Base-by-base conservation (phyloP, 2,113 vertebrate species). In the Tragelaphus imberbis region DNA sequence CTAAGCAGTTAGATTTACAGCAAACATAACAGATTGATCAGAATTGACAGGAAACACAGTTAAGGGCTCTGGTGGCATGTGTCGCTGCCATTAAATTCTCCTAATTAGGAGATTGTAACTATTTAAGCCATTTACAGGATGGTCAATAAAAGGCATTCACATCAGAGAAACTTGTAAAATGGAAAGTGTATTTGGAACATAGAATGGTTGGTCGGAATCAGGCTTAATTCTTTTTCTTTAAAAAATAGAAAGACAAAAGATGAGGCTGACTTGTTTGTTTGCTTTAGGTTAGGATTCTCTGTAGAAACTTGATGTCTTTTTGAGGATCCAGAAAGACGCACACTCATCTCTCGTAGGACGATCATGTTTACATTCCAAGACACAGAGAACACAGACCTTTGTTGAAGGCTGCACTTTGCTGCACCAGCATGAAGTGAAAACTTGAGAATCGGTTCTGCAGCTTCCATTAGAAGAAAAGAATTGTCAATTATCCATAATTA, bases 401-500 rank as follows among this genome's bases (percentile, higher is more conserved):
- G 33, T 36, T 23, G 27, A 88, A 40, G 75, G 25, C 51, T 59
- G 27, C 17, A 0, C 5, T 47, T 47, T 55, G 23, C 58, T 49
- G 0, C n/a, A 14, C 6, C 21, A 9, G 91, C 55, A 90, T 0
- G 28, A 75, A 87, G 84, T 4, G 28, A 49, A 47, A 89, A 75
- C 71, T 44, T 36, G 80, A 90, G 49, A 51, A 30, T 40, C 3
- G 59, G 4, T 53, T 80, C 71, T 88, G 28, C 13, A 82, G 75
- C 56, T 95, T 95, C 88, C 56, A 40, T 94, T 91, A 93, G 90
- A 90, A 93, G 84, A 90, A 84, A 82, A 17, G 21, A 91, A 88
- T 89, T 51, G 88, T 91, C 94, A 96, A 88, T 97, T 94, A 96
- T 53, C 53, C 47, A 40, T 68, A 97, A 97, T 97, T 98, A 97